phyloP scores from a whole-genome alignment of 2,888 invertebrate species.

The Mesorhabditis sp. region DNA sequence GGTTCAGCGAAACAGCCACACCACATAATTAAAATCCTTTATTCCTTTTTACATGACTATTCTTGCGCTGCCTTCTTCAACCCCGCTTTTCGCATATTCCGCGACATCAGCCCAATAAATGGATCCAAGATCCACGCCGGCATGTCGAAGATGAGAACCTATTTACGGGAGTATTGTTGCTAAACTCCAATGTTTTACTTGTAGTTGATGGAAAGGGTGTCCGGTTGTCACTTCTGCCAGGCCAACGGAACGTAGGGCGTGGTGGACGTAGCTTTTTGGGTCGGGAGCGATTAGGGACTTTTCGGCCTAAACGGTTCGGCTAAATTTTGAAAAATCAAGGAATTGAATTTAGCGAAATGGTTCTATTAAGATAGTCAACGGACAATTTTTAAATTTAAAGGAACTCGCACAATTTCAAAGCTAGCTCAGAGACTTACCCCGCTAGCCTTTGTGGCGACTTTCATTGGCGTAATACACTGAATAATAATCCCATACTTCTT shows the following conservation, averaged over 20 bases:
- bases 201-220: conserved; percentile 44
- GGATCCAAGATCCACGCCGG: background rate
- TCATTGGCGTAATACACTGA: conserved; percentile 51
- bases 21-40: too few relatives aligned
- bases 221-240: conserved; percentile 50
- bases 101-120: background rate
- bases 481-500: conserved; percentile 58
- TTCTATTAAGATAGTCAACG: too few relatives aligned
- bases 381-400: background rate
- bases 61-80: background rate
- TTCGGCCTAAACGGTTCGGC: background rate
- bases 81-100: conserved; percentile 1
- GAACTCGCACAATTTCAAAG: background rate
- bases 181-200: conserved; percentile 12
- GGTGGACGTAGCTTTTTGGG: conserved; percentile 32
- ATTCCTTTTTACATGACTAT: too few relatives aligned
- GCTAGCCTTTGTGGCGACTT: conserved; percentile 54
- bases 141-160: background rate
- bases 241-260: conserved; percentile 48
- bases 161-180: background rate
- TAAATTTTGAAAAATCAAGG: background rate
- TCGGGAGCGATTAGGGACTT: conserved; percentile 44
- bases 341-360: too few relatives aligned
- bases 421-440: conserved; percentile 23
- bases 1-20: too few relatives aligned